phyloP scores from a whole-genome alignment of 2,888 invertebrate species.

The Ecliptopera silaceata region DNA sequence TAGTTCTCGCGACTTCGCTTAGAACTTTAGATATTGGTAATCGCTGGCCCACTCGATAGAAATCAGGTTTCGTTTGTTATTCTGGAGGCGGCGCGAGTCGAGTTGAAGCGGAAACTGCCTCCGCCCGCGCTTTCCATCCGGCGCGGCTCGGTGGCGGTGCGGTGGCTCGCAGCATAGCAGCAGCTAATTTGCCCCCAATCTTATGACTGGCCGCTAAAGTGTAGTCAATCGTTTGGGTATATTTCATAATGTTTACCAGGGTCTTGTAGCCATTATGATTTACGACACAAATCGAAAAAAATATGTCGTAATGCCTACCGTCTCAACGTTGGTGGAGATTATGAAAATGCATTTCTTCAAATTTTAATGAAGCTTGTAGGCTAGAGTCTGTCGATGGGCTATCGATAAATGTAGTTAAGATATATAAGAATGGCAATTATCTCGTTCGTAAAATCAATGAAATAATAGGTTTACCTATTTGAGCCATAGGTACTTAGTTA shows the following conservation, averaged over 20 bases:
- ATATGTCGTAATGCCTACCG: no score
- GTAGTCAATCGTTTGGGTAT: no score
- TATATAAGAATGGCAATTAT: no score
- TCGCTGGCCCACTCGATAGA: constrained; percentile 74
- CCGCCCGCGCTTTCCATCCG: constrained; percentile 80
- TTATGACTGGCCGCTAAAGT: constrained; percentile 9
- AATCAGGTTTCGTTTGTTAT: constrained; percentile 83
- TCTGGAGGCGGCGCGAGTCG: constrained; percentile 72
- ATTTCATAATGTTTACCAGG: no score
- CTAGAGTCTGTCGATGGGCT: no score
- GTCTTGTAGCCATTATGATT: no score
- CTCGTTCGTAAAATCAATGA: no score
- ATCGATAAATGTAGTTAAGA: no score
- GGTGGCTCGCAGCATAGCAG: constrained; percentile 24
- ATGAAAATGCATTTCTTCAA: no score
- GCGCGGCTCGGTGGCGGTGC: constrained; percentile 31
- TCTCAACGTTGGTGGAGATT: no score
- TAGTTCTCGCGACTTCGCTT: constrained; percentile 17
- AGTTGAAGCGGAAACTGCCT: constrained; percentile 70
- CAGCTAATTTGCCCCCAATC: constrained; percentile 55
- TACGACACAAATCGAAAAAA: no score
- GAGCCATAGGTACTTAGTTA: constrained; percentile 40
- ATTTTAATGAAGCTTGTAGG: no score
- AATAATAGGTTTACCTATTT: constrained; percentile 57
- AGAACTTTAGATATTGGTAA: constrained; percentile 51